Conservation (phyloP, 2,113 vertebrate genomes). For the Opisthocomus hoazin region DNA sequence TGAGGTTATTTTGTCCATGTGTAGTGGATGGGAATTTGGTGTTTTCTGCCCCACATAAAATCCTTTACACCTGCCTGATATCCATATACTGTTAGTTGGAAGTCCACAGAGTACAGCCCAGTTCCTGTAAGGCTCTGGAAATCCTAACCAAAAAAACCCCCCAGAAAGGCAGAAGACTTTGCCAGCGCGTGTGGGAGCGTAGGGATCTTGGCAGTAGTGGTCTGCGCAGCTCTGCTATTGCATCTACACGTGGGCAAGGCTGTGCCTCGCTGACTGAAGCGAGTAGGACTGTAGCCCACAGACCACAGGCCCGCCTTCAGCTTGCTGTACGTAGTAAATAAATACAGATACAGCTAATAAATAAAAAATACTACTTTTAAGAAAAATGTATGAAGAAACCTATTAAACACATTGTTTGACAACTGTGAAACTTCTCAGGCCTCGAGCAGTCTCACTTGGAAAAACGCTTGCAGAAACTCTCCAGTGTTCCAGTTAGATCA, state of each 20-base stretch:
- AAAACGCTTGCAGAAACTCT: not conserved
- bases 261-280: not conserved
- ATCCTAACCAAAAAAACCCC: not conserved
- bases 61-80: not conserved
- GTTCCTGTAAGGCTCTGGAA: not conserved
- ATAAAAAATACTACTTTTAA: not conserved
- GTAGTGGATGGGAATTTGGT: not conserved
- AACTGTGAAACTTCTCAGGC: not conserved
- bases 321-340: not conserved
- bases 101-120: not conserved
- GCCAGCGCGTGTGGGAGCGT: rapidly evolving
- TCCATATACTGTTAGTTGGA: not conserved
- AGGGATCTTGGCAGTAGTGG: not conserved
- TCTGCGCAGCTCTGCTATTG: not conserved
- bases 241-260: not conserved
- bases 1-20: not conserved
- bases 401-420: not conserved
- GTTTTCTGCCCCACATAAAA: not conserved
- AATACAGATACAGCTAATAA: not conserved
- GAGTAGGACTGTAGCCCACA: not conserved
- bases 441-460: not conserved
- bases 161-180: not conserved
- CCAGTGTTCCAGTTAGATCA: not conserved
- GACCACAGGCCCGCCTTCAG: not conserved
- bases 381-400: not conserved